These are phyloP conservation scores for Spinus olivaceus DNA, from an alignment of 2,797 vertebrate species.

Conservation along the genomic window DNA sequence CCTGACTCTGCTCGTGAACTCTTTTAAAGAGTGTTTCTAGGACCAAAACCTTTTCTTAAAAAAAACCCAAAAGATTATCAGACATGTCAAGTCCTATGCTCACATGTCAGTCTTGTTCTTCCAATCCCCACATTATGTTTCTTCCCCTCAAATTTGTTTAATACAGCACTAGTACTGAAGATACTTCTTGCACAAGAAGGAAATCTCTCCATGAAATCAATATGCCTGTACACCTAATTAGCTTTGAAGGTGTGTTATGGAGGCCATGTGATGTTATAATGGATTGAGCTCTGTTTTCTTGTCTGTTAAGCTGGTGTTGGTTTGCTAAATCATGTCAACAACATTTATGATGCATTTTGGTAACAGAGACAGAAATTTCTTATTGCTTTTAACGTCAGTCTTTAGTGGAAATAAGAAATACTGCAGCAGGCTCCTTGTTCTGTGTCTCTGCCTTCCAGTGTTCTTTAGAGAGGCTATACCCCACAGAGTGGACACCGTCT, in stretches of 20 bases:
- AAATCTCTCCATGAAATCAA: neutral
- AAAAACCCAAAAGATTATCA: neutral
- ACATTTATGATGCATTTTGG: neutral
- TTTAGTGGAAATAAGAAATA: neutral
- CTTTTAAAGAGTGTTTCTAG: neutral
- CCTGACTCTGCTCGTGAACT: neutral
- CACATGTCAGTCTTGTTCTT: neutral
- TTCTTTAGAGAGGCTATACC: neutral
- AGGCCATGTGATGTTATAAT: neutral
- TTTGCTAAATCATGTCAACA: neutral
- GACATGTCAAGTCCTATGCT: neutral
- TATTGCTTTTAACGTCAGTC: neutral
- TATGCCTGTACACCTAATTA: neutral
- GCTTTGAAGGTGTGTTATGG: neutral
- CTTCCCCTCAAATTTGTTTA: neutral
- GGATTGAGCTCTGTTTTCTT: neutral
- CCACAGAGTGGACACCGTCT: neutral
- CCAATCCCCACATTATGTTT: neutral
- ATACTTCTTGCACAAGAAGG: neutral
- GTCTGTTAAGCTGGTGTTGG: neutral
- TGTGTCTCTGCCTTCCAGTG: neutral
- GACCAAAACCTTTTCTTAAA: neutral
- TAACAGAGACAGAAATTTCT: neutral
- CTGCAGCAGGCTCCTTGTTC: rapidly evolving
- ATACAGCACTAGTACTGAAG: neutral